Conservation (phyloP, 2,797 vertebrate species). For the Danio tinwini region DNA sequence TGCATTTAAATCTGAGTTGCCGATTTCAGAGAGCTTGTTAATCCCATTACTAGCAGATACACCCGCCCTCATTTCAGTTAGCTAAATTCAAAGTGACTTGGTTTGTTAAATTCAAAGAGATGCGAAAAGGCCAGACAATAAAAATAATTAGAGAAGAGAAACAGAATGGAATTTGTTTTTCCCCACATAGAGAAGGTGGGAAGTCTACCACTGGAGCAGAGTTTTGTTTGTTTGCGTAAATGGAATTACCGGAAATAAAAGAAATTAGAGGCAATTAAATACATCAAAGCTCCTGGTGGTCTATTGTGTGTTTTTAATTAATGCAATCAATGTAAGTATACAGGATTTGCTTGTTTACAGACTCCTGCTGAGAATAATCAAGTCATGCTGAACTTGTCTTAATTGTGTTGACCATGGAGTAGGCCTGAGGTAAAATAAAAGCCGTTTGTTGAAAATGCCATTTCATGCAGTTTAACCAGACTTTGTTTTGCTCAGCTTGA, state of each 20-base stretch:
- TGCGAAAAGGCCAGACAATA: neutral
- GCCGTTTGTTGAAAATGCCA: neutral
- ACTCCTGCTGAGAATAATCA: slow-evolving; percentile 7
- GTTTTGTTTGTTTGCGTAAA: slow-evolving; percentile 38
- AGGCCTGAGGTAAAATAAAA: slow-evolving; percentile 6
- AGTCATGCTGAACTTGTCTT: neutral
- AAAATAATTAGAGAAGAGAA: slow-evolving; percentile 18
- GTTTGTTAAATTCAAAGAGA: neutral
- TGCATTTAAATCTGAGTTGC: slow-evolving; percentile 20
- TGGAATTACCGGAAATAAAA: slow-evolving; percentile 19
- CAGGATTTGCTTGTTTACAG: neutral
- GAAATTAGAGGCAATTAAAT: slow-evolving; percentile 13
- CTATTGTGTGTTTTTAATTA: slow-evolving; percentile 21
- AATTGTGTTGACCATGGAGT: slow-evolving; percentile 13
- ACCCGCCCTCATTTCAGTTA: neutral
- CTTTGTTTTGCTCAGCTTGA: neutral
- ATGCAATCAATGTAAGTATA: neutral
- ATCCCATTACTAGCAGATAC: neutral
- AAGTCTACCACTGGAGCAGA: neutral
- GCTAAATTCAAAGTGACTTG: neutral
- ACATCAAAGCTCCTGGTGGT: neutral
- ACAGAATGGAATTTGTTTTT: neutral
- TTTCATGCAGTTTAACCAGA: neutral
- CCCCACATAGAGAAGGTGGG: neutral
- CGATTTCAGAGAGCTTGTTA: slow-evolving; percentile 23